Evolutionary conservation across 2,113 vertebrate genomes (phyloP), one percentile per base, ranked within the genome.

Genomic region (Turnix velox): DNA sequence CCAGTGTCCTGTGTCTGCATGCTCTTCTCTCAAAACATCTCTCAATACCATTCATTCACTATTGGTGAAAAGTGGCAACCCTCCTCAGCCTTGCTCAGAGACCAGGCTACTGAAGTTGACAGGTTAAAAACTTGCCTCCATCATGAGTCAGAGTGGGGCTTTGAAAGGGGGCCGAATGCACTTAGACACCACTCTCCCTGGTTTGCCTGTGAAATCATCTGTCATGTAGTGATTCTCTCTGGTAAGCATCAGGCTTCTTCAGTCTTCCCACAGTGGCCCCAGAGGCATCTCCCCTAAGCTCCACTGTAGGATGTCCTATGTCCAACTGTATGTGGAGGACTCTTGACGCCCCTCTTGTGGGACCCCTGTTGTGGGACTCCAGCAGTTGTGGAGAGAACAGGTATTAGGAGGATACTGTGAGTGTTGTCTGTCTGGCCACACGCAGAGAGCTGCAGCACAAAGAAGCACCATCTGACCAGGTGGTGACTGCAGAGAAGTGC

Each of bases 401-500:
- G 58, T 75, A 66, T 0, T 25, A 13, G 42, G 58, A 66, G 54
- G 63, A 58, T 51, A 22, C 37, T 40, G 62, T 28, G 54, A 92
- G 40, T 2, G 1, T 51, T 82, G 79, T 22, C 74, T 91, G 69
- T 83, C 49, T 37, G 63, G 72, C 62, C 52, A 0, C 83, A 88
- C 2, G 7, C 49, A 67, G 71, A 46, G 62, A 84, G 49, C 63
- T 49, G 35, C 66, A 58, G 71, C 63, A n/a, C 1, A 19, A 78
- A 87, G 84, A 69, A 94, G 45, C 81, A 59, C 92, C 89, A 96
- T 95, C 91, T 96, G 94, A 96, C 91, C 94, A 83, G 88, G 77
- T 35, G 1, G 58, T 87, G 92, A 89, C 84, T 93, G 57, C 2
- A 1, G 59, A 66, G 67, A 89, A 87, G 89, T 89, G 91, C 74